These are phyloP conservation scores for Macrotis lagotis DNA, from an alignment of 2,113 vertebrate genomes.

Conservation along the genomic window DNA sequence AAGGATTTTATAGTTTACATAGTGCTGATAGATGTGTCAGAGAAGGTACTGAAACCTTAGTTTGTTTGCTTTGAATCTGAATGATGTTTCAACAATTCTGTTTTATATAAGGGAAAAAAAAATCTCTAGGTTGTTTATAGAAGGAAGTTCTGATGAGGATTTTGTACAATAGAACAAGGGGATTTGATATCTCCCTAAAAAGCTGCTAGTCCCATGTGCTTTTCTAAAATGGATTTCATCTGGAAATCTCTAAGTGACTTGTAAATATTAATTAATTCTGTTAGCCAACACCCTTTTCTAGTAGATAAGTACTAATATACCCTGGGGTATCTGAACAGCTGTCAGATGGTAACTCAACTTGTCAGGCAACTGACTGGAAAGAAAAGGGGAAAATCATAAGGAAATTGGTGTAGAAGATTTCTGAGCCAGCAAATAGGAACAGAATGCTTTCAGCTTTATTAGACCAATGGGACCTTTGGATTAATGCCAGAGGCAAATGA, in stretches of 20 bases:
- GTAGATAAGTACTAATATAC: background rate
- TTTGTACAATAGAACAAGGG: background rate
- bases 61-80: background rate
- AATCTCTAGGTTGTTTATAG: background rate
- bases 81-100: background rate
- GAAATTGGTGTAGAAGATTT: background rate
- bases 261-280: background rate
- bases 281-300: background rate
- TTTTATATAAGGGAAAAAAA: background rate
- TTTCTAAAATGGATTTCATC: background rate
- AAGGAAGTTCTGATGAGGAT: background rate
- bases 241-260: background rate
- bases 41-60: background rate
- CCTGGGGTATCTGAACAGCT: background rate
- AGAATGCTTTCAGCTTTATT: background rate
- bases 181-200: background rate
- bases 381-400: background rate
- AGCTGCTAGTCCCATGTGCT: background rate
- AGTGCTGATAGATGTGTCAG: background rate
- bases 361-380: background rate
- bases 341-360: background rate
- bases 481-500: background rate
- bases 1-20: background rate
- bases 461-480: background rate
- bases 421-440: background rate